These are phyloP conservation scores for Liodrosophila aerea DNA, from an alignment of 2,888 invertebrate species.

Conservation along the genomic window DNA sequence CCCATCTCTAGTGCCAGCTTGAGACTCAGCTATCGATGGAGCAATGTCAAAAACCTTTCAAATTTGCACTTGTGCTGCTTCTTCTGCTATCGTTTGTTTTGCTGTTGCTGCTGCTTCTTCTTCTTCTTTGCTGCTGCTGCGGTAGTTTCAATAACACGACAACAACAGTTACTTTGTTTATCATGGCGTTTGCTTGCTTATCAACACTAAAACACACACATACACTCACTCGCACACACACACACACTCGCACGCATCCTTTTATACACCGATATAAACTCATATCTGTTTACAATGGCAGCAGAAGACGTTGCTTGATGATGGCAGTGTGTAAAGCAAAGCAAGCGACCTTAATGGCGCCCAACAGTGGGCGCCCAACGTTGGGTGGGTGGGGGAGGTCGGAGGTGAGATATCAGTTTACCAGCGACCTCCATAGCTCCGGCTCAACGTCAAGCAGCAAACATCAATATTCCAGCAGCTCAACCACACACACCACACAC, in stretches of 20 bases:
- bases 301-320: slow-evolving; percentile 32
- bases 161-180: slow-evolving; percentile 38
- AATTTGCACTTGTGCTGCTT: slow-evolving; percentile 60
- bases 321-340: slow-evolving; percentile 24
- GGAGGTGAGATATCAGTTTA: slow-evolving; percentile 2
- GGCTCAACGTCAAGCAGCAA: slow-evolving; percentile 43
- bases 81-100: slow-evolving; percentile 11
- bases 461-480: slow-evolving; percentile 53
- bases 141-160: slow-evolving; percentile 53
- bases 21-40: slow-evolving; percentile 27
- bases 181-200: slow-evolving; percentile 54
- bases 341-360: slow-evolving; percentile 38
- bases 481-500: slow-evolving; percentile 29
- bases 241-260: slow-evolving; percentile 9
- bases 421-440: slow-evolving; percentile 21
- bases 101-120: slow-evolving; percentile 25
- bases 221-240: slow-evolving; percentile 15
- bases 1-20: too few species aligned
- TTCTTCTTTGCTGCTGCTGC: slow-evolving; percentile 23
- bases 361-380: neutral
- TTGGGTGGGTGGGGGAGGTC: neutral
- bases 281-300: slow-evolving; percentile 68
- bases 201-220: slow-evolving; percentile 49
- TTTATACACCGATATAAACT: slow-evolving; percentile 16
- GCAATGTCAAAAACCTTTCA: slow-evolving; percentile 69